Base-by-base conservation (phyloP, 1,140 invertebrate genomes). In the Aphis craccivora region DNA sequence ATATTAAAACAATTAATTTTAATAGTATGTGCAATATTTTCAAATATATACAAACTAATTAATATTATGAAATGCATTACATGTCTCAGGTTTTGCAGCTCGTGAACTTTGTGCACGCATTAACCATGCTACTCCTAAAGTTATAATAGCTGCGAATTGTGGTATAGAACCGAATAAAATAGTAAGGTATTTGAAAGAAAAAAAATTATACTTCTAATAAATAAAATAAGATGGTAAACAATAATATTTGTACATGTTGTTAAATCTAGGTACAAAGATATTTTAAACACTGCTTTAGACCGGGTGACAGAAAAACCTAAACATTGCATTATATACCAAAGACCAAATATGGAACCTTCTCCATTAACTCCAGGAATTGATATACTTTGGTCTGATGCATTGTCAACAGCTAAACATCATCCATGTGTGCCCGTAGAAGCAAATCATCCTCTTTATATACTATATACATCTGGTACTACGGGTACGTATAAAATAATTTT, bases 381-480 rank as follows among this genome's bases (percentile, higher is more conserved):
- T 95, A 95, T 97, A 20, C 96, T 97, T 84, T 99, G 98, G 97
- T 96, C 97, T 2, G 96, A 97, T 43, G 96, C 97, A 3, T 94
- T 98, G 40, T 95, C 95, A 30, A 95, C 95, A 55, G 95, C 96
- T 0, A 96, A 96, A 4, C 97, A 97, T 25, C 97, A 97, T 94
- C 97, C 97, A 5, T 98, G 98, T 95, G 97, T 99, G 8, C 96
- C 98, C 0, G 97, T 99, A 0, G 97, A 98, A 94, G 97, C 98
- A 22, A 98, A 98, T 94, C 97, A 99, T 94, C 98, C 98, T 0
- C 95, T 99, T 8, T 99, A 99, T 94, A 97, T 99, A 94, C 95
- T 99, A 0, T 99, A 99, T 95, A 99, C 98, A 2, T 99, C 98
- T 8, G 98, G 98, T 91, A 98, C 98, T 25, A 98, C 98, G 94